A percentile compares a stretch with the other conserved stretches of the same genome.
Evolutionary conservation across 2,113 vertebrate species (phyloP).

Genomic region (Triplophysa tibetana): DNA sequence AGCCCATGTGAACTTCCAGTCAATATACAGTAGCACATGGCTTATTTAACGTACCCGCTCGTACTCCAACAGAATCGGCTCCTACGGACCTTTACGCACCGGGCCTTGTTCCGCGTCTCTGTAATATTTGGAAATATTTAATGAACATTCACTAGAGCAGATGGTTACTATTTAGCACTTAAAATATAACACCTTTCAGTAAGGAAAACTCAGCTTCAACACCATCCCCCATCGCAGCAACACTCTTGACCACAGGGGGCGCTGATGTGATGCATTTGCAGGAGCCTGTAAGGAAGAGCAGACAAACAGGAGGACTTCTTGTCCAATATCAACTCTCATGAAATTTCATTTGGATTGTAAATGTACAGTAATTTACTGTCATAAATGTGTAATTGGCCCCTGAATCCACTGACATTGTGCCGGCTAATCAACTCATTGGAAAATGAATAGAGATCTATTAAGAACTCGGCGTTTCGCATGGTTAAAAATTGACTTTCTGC

Average conservation of each 20-base stretch:
- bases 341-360: constrained; percentile 86
- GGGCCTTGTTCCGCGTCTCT: neutral
- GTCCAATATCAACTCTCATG: constrained; percentile 80
- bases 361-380: constrained; percentile 84
- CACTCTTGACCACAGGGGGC: constrained; percentile 75
- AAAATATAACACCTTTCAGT: constrained; percentile 31
- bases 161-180: constrained; percentile 28
- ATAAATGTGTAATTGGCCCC: constrained; percentile 84
- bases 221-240: constrained; percentile 51
- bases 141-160: neutral
- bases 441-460: constrained; percentile 83
- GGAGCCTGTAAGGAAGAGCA: constrained; percentile 37
- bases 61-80: neutral
- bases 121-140: constrained; percentile 16
- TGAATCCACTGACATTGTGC: constrained; percentile 81
- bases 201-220: constrained; percentile 9
- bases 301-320: constrained; percentile 61
- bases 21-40: constrained; percentile 35
- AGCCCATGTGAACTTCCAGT: constrained; percentile 60
- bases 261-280: constrained; percentile 71
- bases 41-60: neutral
- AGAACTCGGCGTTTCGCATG: constrained; percentile 71
- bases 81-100: neutral
- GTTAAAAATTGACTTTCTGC: constrained; percentile 72
- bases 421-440: constrained; percentile 84